Evolutionary conservation across 2,113 vertebrate species (phyloP).

Genomic region (Marmota flaviventris): DNA sequence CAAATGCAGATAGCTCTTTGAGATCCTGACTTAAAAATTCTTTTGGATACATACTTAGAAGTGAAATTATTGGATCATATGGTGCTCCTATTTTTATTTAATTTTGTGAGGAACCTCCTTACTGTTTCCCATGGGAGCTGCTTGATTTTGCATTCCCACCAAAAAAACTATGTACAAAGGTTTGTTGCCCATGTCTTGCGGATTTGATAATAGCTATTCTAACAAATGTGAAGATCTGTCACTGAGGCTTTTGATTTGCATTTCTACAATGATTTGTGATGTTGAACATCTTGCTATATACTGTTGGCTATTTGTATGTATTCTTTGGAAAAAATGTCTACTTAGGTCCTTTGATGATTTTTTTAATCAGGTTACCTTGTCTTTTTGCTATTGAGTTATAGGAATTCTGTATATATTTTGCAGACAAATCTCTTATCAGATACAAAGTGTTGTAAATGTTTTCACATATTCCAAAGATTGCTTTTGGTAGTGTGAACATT

Average conservation of each 20-base stretch:
- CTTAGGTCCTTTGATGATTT: neutral
- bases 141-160: neutral
- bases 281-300: neutral
- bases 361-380: neutral
- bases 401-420: neutral
- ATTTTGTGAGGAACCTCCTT: neutral
- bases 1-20: neutral
- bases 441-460: neutral
- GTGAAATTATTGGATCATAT: neutral
- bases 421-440: neutral
- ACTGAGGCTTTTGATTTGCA: neutral
- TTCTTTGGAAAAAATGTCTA: neutral
- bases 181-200: neutral
- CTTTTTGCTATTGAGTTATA: neutral
- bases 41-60: neutral
- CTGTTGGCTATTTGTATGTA: neutral
- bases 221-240: neutral
- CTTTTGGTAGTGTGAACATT: neutral
- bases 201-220: neutral
- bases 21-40: neutral
- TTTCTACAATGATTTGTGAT: neutral
- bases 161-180: neutral
- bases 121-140: neutral
- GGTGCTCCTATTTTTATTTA: neutral
- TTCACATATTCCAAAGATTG: neutral